Evolutionary conservation across 1,140 invertebrate genomes (phyloP), one percentile per base, ranked within the genome.

Genomic region (Globodera ellingtonae): DNA sequence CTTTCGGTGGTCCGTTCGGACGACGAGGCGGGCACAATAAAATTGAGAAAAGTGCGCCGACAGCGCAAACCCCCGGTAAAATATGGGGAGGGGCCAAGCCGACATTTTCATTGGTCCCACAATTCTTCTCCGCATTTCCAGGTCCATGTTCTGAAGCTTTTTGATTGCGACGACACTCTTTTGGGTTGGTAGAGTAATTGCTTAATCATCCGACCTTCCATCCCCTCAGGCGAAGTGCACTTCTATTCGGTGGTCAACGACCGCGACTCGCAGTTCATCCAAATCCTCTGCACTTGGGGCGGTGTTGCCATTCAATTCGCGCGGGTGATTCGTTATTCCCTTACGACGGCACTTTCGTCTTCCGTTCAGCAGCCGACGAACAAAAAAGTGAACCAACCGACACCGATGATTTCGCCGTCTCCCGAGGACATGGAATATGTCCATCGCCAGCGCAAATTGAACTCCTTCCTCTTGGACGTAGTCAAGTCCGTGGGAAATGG

Each of bases 391-490:
- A 44, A 47, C 56, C 44, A 59, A 13, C 77, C 82, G 46, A 72
- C 79, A 18, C 77, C 78, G 50, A 66, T 82, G 65, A 72, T 75
- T 21, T 83, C 84, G 46, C 84, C 83, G 21, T 75, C 81, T 6
- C 77, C 82, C 13, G 83, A 84, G 73, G 83, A 84, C 71, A 72
- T 79, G 56, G 84, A 85, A 66, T 85, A 79, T 59, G 69, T 88
- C 21, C 73, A 91, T 79, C 91, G 92, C 83, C 93, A 93, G 85
- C 90, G 92, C 81, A 92, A 92, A 84, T 89, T 94, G 0, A 93
- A 93, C 83, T 92, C 93, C 62, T 94, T 94, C 87, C 91, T 94
- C 0, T 88, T 94, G 48, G 91, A 92, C 69, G 93, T 94, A 8
- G 93, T 93, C 71, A 93, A 93, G 93, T 93, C 90, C 91, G 91